phyloP scores from a whole-genome alignment of 2,113 vertebrate genomes.

The Arvicanthis niloticus region DNA sequence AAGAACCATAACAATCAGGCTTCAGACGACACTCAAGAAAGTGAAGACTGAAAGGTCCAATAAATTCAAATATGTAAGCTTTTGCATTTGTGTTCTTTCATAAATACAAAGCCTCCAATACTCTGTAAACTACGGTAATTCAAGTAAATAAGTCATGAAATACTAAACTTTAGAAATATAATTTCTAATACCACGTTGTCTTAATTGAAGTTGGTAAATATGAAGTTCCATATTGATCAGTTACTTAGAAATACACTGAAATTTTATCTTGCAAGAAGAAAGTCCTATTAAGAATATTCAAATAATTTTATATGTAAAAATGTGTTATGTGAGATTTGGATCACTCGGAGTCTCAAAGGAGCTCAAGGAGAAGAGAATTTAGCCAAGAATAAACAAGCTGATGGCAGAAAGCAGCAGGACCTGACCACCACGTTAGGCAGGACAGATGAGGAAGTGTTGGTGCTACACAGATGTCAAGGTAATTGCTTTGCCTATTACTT shows the following conservation, averaged over 20 bases:
- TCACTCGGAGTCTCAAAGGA: neutral
- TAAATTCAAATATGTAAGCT: neutral
- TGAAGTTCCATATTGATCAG: neutral
- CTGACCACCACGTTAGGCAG: neutral
- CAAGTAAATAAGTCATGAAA: neutral
- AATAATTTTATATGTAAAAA: neutral
- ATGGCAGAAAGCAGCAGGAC: neutral
- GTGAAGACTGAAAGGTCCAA: neutral
- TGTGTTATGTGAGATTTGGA: neutral
- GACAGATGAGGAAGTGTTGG: neutral
- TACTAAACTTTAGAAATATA: neutral
- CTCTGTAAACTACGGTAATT: neutral
- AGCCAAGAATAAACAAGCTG: neutral
- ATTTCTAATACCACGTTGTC: neutral
- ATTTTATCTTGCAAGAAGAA: neutral
- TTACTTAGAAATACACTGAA: neutral
- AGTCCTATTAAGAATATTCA: neutral
- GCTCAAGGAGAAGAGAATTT: neutral
- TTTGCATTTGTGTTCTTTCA: neutral
- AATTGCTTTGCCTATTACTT: neutral
- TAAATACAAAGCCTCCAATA: neutral
- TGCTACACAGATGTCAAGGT: neutral
- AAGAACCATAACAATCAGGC: neutral
- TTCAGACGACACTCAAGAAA: neutral
- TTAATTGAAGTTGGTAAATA: too few species aligned